Evolutionary conservation across 1,140 invertebrate species (phyloP), one percentile per base, ranked within the genome.

Genomic region (Leptoteleia sp.): DNA sequence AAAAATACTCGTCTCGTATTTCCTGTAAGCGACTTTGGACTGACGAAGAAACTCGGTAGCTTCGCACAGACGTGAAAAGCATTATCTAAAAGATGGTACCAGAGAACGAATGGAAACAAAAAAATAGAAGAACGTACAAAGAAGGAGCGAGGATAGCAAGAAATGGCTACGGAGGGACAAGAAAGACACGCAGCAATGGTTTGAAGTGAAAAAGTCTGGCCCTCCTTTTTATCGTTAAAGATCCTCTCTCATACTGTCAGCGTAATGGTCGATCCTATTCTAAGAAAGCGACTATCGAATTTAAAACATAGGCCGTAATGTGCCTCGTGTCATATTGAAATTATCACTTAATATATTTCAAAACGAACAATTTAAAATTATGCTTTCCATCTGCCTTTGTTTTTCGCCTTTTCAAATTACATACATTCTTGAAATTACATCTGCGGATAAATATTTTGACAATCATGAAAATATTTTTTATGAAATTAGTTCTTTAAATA

Each of bases 1-100:
- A 57, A 68, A 68, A 68, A 57, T 68, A 57, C 19, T 27, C 42
- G 22, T 29, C 62, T 67, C 40, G 38, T 47, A 55, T 55, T 67
- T 67, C 50, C 62, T 67, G 50, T 47, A 22, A 33, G 48, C 29
- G 48, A 57, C 11, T 57, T 57, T 57, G 35, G 22, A 4, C n/a
- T 13, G 50, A 45, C 27, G 29, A 67, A 45, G 31, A 55, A 35
- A 40, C 37, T 31, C 47, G n/a, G 48, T 37, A 35, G 27, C 25
- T 27, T 37, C 6, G 47, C 17, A 11, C 48, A 67, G 40, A 67
- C 62, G 35, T 52, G 61, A 43, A 67, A 67, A 45, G 31, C 17
- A 52, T 37, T 9, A 40, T 17, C 22, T 19, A 40, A 38, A 31
- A 61, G 43, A 48, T 17, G 61, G 25, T 11, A 54, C 25, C 48